Conservation (phyloP, 2,888 invertebrate genomes). For the Synanthedon myopaeformis region DNA sequence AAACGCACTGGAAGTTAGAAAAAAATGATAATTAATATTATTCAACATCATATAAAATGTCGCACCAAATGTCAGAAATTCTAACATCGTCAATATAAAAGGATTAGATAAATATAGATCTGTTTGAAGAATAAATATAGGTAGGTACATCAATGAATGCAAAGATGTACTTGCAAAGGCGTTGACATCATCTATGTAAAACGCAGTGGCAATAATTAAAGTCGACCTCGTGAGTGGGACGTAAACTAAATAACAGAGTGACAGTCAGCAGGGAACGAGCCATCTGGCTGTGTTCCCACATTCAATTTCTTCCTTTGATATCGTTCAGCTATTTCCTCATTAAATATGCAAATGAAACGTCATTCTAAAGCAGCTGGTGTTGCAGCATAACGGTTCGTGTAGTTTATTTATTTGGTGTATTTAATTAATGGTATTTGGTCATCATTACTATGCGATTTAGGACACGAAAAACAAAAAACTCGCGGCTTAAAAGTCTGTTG, state of each 20-base stretch:
- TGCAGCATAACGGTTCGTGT: background rate
- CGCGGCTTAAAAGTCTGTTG: too few relatives aligned
- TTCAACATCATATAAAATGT: too few relatives aligned
- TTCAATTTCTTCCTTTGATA: slow-evolving; percentile 14
- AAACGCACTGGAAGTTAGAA: background rate
- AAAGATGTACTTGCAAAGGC: background rate
- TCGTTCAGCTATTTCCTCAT: background rate
- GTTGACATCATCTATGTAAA: background rate
- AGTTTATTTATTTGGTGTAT: too few relatives aligned
- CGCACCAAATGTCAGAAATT: too few relatives aligned
- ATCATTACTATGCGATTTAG: too few relatives aligned
- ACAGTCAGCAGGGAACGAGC: slow-evolving; percentile 3
- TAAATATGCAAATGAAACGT: background rate
- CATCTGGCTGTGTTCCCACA: slow-evolving; percentile 29
- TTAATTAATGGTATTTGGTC: too few relatives aligned
- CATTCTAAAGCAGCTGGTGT: background rate
- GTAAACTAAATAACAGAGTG: slow-evolving; percentile 9
- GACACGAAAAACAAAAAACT: too few relatives aligned
- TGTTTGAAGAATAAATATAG: too few relatives aligned
- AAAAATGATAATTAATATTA: too few relatives aligned
- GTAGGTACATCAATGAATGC: too few relatives aligned
- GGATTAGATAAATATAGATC: background rate
- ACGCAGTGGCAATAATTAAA: background rate
- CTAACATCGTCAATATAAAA: too few relatives aligned
- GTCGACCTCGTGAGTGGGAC: background rate